Conservation (phyloP, 2,797 vertebrate genomes). For the Acanthornis magna region DNA sequence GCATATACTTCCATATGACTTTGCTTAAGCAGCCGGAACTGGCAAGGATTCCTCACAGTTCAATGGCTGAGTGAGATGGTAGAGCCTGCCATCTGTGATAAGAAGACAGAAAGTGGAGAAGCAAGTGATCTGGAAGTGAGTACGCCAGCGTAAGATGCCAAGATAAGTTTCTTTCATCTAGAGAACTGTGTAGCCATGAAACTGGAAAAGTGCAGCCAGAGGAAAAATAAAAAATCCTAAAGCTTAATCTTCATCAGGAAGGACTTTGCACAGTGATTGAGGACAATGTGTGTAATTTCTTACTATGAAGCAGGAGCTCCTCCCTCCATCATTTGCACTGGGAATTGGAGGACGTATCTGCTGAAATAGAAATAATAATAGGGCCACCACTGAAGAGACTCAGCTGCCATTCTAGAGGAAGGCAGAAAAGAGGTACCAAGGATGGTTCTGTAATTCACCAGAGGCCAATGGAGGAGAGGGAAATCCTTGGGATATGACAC, state of each 20-base stretch:
- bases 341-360: neutral
- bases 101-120: slow-evolving; percentile 23
- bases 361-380: neutral
- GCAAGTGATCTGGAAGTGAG: slow-evolving; percentile 28
- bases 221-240: neutral
- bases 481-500: neutral
- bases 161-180: slow-evolving; percentile 35
- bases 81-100: slow-evolving; percentile 49
- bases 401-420: neutral
- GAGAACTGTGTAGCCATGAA: slow-evolving; percentile 3
- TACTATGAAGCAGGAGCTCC: neutral
- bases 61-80: slow-evolving; percentile 6
- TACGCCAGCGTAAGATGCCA: neutral
- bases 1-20: neutral
- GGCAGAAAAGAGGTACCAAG: neutral
- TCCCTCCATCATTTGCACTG: neutral
- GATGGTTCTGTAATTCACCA: neutral
- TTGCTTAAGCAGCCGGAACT: neutral
- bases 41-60: slow-evolving; percentile 20
- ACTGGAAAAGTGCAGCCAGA: neutral
- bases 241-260: neutral
- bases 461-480: neutral
- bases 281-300: neutral
- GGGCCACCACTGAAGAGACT: neutral
- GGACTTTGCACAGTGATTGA: neutral